Conservation (phyloP, 2,888 invertebrate species). For the Hofmannophila pseudospretella region DNA sequence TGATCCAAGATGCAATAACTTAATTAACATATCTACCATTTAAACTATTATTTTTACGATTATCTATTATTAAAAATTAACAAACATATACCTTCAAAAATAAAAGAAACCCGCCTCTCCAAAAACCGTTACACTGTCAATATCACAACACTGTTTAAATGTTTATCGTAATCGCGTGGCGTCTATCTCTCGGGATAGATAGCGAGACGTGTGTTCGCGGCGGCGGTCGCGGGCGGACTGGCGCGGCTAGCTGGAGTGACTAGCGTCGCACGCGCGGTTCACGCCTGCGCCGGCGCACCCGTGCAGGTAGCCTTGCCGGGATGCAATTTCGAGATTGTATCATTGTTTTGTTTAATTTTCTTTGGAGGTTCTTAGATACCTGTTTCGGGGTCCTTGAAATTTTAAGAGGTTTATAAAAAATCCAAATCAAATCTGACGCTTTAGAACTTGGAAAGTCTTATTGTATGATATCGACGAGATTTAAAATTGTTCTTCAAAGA, state of each 20-base stretch:
- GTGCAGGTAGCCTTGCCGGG: constrained; percentile 36
- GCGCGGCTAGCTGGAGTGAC: constrained; percentile 7
- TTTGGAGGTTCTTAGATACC: neutral
- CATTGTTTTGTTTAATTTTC: constrained; percentile 17
- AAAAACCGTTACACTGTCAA: constrained; percentile 35
- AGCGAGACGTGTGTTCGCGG: constrained; percentile 24
- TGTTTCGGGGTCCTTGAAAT: neutral
- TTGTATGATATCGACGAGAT: no score
- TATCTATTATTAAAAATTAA: no score
- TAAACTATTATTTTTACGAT: no score
- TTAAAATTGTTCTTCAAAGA: no score
- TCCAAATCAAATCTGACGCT: no score
- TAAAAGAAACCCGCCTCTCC: constrained; percentile 45
- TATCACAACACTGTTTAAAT: constrained; percentile 39
- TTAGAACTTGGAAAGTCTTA: no score
- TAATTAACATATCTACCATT: no score
- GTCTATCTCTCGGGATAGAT: constrained; percentile 40
- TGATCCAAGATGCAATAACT: no score
- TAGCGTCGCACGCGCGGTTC: constrained; percentile 10
- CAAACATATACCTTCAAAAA: constrained; percentile 37
- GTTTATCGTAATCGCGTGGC: constrained; percentile 30
- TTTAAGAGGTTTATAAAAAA: no score
- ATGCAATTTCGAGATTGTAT: constrained; percentile 57
- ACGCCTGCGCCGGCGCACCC: constrained; percentile 20
- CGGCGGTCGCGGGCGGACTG: constrained; percentile 44